phyloP scores from a whole-genome alignment of 2,113 vertebrate species.

The Sapajus apella region DNA sequence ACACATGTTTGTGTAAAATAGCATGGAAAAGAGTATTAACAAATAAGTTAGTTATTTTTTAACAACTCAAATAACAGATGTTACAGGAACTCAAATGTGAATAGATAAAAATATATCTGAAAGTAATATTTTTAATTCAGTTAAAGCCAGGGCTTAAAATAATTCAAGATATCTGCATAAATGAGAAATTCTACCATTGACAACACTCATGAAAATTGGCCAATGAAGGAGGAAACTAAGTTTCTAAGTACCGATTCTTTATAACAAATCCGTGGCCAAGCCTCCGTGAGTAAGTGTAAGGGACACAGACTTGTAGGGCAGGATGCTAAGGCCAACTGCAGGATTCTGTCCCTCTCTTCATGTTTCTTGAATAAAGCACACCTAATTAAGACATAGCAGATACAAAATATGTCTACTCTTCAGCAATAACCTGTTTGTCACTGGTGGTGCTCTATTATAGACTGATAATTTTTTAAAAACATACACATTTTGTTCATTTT shows the following conservation, averaged over 20 bases:
- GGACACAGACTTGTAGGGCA: background rate
- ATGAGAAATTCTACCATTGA: background rate
- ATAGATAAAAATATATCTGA: background rate
- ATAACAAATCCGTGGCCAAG: background rate
- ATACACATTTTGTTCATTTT: background rate
- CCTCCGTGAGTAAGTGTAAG: background rate
- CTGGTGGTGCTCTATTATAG: background rate
- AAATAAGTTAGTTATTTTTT: background rate
- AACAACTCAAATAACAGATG: background rate
- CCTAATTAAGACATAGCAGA: background rate
- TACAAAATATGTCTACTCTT: background rate
- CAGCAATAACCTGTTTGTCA: background rate
- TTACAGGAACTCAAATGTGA: background rate
- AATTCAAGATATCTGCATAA: background rate
- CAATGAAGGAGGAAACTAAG: background rate
- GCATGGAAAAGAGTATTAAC: background rate
- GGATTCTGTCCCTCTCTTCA: background rate
- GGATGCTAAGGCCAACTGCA: background rate
- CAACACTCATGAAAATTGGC: background rate
- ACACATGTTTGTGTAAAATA: background rate
- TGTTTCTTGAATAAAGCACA: background rate
- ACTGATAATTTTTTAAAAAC: background rate
- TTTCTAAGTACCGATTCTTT: background rate
- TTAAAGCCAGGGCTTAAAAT: background rate
- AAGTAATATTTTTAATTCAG: background rate